phyloP scores from a whole-genome alignment of 2,888 invertebrate species.

The Pandemis heparana region DNA sequence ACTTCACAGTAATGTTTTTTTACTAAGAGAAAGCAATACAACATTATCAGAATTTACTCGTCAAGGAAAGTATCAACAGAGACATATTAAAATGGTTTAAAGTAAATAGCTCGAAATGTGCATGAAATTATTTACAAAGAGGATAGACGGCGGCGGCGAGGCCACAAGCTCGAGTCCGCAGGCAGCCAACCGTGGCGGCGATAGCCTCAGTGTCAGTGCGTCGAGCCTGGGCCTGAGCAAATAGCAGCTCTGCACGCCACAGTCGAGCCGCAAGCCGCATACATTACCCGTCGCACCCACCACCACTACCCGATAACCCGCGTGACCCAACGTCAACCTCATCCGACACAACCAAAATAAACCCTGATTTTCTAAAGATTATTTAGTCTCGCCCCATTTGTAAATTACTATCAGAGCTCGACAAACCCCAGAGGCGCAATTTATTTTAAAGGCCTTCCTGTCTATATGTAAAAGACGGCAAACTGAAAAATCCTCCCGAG shows the following conservation, averaged over 20 bases:
- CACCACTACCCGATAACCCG: conserved; percentile 17
- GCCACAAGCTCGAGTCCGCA: conserved; percentile 47
- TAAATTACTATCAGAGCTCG: conserved; percentile 65
- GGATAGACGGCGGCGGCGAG: conserved; percentile 46
- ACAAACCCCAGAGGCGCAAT: conserved; percentile 67
- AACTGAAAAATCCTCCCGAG: conserved; percentile 66
- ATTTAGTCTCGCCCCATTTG: conserved; percentile 55
- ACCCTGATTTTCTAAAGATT: conserved; percentile 43
- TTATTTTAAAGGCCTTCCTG: conserved; percentile 68
- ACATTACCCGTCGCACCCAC: conserved; percentile 39
- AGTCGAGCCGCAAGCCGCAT: conserved; percentile 43
- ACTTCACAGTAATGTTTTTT: neutral
- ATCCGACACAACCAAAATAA: conserved; percentile 17
- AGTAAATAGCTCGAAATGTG: conserved; percentile 33
- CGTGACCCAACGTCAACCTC: neutral
- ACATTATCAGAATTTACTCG: neutral
- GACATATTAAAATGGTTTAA: neutral
- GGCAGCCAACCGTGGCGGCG: conserved; percentile 64
- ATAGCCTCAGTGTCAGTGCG: conserved; percentile 59
- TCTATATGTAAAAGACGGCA: conserved; percentile 67
- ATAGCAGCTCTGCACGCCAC: neutral
- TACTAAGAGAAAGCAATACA: neutral
- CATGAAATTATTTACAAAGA: conserved; percentile 28
- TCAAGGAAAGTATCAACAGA: neutral
- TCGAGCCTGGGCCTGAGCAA: neutral